Evolutionary conservation across 2,888 invertebrate species (phyloP).

Genomic region (Cyclophora punctaria): DNA sequence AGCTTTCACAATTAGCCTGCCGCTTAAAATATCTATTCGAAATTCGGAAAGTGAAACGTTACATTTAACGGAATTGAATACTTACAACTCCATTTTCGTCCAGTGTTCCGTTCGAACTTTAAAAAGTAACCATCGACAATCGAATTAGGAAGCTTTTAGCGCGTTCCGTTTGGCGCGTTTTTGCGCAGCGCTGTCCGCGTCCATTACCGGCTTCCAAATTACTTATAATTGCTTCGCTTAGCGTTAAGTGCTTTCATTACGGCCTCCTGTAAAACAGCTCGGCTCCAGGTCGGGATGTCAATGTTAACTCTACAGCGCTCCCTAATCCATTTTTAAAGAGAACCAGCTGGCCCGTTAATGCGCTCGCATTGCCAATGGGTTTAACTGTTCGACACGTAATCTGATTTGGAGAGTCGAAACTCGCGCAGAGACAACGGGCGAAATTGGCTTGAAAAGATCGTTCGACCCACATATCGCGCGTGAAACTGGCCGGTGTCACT

Average conservation of each 20-base stretch:
- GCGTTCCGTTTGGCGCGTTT: conserved; percentile 68
- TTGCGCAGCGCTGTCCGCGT: conserved; percentile 71
- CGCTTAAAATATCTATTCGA: conserved; percentile 26
- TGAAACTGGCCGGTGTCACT: conserved; percentile 57
- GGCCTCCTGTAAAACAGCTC: conserved; percentile 51
- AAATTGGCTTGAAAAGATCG: conserved; percentile 56
- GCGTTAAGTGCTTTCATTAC: conserved; percentile 73
- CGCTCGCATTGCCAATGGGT: conserved; percentile 2
- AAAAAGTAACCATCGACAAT: conserved; percentile 65
- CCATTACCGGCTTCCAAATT: conserved; percentile 69
- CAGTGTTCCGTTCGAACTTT: conserved; percentile 39
- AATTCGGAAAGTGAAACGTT: conserved; percentile 2
- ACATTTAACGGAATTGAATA: conserved; percentile 22
- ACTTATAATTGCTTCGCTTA: conserved; percentile 75
- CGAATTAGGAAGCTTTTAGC: conserved; percentile 73
- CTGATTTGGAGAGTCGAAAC: conserved; percentile 20
- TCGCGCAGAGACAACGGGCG: conserved; percentile 40
- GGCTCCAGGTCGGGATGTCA: conserved; percentile 44
- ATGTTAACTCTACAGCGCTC: conserved; percentile 38
- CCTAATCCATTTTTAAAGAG: conserved; percentile 37
- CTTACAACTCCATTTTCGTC: conserved; percentile 32
- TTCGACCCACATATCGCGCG: conserved; percentile 53
- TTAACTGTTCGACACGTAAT: conserved; percentile 15
- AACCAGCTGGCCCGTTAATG: conserved; percentile 10
- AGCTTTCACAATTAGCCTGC: conserved; percentile 44